Percentiles rank a stretch among this genome's conserved stretches.
These are phyloP conservation scores for Nycteola revayana DNA, from an alignment of 2,888 invertebrate species.

Conservation along the genomic window DNA sequence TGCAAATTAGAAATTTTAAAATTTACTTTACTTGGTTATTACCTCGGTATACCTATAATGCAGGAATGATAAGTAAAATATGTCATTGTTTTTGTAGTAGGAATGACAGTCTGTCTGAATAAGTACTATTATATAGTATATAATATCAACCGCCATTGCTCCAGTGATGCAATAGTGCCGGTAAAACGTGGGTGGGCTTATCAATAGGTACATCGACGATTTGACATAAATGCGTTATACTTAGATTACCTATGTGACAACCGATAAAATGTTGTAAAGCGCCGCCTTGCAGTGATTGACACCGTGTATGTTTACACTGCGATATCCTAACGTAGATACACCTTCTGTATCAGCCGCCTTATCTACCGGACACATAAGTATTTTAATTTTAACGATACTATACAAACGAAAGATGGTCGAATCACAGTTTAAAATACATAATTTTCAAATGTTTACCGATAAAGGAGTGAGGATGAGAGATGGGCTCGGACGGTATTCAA, in stretches of 20 bases:
- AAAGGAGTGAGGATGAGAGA: conserved; percentile 22
- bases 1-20: conserved; percentile 29
- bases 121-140: conserved; percentile 34
- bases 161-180: conserved; percentile 59
- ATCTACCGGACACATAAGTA: conserved; percentile 63
- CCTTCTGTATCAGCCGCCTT: conserved; percentile 66
- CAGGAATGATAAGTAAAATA: conserved; percentile 37
- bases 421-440: conserved; percentile 25
- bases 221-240: conserved; percentile 80
- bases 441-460: conserved; percentile 18
- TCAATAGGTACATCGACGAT: conserved; percentile 72
- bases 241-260: conserved; percentile 75
- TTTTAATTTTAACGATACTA: conserved; percentile 54
- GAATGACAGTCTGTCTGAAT: conserved; percentile 42
- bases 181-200: conserved; percentile 76
- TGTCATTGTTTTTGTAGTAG: conserved; percentile 41
- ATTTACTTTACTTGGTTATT: conserved; percentile 14
- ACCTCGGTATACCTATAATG: conserved; percentile 10
- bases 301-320: conserved; percentile 65
- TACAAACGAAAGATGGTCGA: conserved; percentile 46
- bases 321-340: conserved; percentile 65
- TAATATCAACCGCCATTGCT: conserved; percentile 57
- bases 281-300: conserved; percentile 78
- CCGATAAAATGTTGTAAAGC: conserved; percentile 77
- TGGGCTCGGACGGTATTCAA: conserved; percentile 30